phyloP scores from a whole-genome alignment of 1,140 invertebrate genomes.

The Monomorium pharaonis region DNA sequence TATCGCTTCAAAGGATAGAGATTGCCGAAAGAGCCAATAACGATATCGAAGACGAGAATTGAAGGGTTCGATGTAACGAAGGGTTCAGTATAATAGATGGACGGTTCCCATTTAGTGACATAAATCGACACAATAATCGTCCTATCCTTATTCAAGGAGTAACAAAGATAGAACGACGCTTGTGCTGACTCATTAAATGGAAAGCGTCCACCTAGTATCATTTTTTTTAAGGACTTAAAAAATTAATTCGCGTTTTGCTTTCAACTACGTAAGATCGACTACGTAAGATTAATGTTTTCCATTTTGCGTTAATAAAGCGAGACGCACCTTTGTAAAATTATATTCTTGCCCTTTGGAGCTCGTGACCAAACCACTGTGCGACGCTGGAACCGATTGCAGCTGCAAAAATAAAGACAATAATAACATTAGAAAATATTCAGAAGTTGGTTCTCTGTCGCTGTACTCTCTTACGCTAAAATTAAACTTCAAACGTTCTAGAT shows the following conservation, averaged over 20 bases:
- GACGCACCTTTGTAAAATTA: constrained; percentile 31
- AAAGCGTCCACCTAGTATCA: background rate
- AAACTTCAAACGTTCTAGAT: background rate
- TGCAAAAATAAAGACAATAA: constrained; percentile 46
- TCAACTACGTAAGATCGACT: too few species aligned
- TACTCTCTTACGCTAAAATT: background rate
- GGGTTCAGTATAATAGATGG: background rate
- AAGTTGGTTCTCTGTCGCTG: background rate
- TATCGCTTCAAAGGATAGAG: background rate
- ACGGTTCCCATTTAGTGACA: too few species aligned
- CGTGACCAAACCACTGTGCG: constrained; percentile 48
- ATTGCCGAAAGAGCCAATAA: constrained; percentile 1
- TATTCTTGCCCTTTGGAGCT: constrained; percentile 40
- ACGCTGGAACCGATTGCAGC: constrained; percentile 49
- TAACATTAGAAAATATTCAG: background rate
- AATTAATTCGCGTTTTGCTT: background rate
- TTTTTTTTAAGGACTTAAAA: background rate
- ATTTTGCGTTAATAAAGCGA: background rate
- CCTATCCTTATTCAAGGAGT: too few species aligned
- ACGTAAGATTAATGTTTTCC: background rate
- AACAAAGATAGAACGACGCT: too few species aligned
- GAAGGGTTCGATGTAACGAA: background rate
- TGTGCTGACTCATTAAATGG: too few species aligned
- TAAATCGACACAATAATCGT: too few species aligned
- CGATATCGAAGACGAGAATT: background rate